Conservation (phyloP, 1,140 invertebrate species). For the Pseudobourletiella spinata region DNA sequence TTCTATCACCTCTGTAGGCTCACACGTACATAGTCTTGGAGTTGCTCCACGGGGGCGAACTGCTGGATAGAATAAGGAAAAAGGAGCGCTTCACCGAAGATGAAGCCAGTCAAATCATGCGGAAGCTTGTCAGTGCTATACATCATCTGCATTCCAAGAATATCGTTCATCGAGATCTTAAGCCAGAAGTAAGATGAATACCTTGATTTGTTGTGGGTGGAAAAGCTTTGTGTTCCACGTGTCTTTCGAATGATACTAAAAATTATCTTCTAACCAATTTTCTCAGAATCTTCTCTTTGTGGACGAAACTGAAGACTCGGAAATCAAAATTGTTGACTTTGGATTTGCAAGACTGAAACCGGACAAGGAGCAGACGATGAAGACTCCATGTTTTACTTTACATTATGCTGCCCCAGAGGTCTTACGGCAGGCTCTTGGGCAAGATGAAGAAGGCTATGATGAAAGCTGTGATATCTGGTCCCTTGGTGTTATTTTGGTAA, state of each 20-base stretch:
- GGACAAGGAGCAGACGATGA: conserved; percentile 52
- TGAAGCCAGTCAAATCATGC: conserved; percentile 59
- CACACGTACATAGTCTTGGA: conserved; percentile 82
- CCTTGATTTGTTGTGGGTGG: no score
- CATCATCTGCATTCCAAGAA: conserved; percentile 68
- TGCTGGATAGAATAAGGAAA: conserved; percentile 58
- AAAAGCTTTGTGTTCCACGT: neutral
- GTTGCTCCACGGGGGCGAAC: conserved; percentile 73
- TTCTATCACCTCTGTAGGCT: no score
- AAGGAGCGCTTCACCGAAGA: conserved; percentile 58
- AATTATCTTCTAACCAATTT: no score
- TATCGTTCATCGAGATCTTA: conserved; percentile 80
- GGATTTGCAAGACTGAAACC: conserved; percentile 71
- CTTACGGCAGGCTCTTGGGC: conserved; percentile 46
- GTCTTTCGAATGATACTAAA: neutral
- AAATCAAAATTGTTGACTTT: conserved; percentile 80
- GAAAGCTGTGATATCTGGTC: conserved; percentile 90
- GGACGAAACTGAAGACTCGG: conserved; percentile 50
- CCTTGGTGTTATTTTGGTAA: conserved; percentile 72
- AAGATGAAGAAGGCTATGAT: conserved; percentile 53
- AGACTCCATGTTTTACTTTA: conserved; percentile 77
- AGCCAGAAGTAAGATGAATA: conserved; percentile 59
- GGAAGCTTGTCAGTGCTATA: conserved; percentile 69
- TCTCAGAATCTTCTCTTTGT: conserved; percentile 65
- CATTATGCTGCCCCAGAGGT: conserved; percentile 90